Percentiles rank a stretch among this genome's conserved stretches.
phyloP scores from a whole-genome alignment of 2,113 vertebrate species.

The Chaetura pelagica region DNA sequence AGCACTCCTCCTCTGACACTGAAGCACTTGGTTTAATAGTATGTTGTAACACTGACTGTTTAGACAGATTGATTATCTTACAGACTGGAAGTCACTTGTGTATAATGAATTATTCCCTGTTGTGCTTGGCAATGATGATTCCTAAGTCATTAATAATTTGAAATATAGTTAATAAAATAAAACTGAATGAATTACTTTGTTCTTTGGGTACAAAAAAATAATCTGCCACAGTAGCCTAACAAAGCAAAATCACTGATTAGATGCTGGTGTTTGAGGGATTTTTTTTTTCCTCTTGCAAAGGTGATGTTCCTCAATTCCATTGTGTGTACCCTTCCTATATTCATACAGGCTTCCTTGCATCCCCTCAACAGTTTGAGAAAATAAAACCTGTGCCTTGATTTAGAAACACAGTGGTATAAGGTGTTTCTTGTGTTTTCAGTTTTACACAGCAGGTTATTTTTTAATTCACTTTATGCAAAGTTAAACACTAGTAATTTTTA shows the following conservation, averaged over 20 bases:
- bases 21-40: background rate
- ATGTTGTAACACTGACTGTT: background rate
- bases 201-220: background rate
- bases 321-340: background rate
- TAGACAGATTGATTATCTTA: background rate
- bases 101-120: slow-evolving; percentile 12
- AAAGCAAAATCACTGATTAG: background rate
- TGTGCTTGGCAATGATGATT: background rate
- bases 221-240: background rate
- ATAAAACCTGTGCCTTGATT: background rate
- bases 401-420: background rate
- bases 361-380: background rate
- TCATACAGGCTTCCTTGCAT: background rate
- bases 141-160: background rate
- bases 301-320: background rate
- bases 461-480: background rate
- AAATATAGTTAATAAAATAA: background rate
- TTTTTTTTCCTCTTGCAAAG: background rate
- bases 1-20: background rate
- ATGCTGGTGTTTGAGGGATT: background rate
- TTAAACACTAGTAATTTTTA: background rate
- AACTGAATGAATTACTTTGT: background rate
- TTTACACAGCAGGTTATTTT: background rate
- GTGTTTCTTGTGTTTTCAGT: background rate
- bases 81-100: background rate